These are phyloP conservation scores for Heliconius melpomene DNA, from an alignment of 1,140 invertebrate genomes.

Conservation along the genomic window DNA sequence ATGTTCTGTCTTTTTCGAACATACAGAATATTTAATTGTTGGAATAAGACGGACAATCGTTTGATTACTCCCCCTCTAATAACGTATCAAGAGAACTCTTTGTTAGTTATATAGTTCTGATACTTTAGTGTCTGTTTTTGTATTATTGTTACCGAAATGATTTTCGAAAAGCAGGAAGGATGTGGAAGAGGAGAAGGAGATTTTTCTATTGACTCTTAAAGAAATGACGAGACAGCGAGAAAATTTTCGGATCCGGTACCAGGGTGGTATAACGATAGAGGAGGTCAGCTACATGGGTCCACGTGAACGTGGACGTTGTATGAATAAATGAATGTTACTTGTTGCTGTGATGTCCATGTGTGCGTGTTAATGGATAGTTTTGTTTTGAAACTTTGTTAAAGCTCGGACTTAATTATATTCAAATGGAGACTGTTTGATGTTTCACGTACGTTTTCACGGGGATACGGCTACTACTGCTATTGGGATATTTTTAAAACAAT, in stretches of 20 bases:
- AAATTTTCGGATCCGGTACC: not conserved
- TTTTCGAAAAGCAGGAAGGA: not conserved
- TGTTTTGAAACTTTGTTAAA: not conserved
- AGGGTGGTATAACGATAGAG: not conserved
- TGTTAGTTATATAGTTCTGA: conserved; percentile 28
- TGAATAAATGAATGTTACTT: not conserved
- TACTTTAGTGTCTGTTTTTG: conserved; percentile 38
- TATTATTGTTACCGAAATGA: conserved; percentile 32
- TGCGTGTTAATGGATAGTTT: not conserved
- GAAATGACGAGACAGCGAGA: not conserved
- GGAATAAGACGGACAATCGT: conserved; percentile 14
- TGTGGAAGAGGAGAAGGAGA: not conserved
- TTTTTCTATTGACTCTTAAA: not conserved
- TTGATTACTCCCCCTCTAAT: not conserved
- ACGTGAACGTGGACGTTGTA: too few relatives aligned
- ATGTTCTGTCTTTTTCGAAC: conserved; percentile 26
- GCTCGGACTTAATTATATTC: not conserved
- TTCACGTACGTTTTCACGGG: not conserved
- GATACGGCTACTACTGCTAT: too few relatives aligned
- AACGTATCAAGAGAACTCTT: not conserved
- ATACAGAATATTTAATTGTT: not conserved
- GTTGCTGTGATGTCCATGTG: not conserved
- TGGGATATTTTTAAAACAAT: too few relatives aligned
- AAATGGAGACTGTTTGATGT: not conserved
- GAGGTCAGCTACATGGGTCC: not conserved